A percentile compares a stretch with the other conserved stretches of the same genome.
phyloP scores from a whole-genome alignment of 2,113 vertebrate genomes.

The Thinocorus orbignyianus region DNA sequence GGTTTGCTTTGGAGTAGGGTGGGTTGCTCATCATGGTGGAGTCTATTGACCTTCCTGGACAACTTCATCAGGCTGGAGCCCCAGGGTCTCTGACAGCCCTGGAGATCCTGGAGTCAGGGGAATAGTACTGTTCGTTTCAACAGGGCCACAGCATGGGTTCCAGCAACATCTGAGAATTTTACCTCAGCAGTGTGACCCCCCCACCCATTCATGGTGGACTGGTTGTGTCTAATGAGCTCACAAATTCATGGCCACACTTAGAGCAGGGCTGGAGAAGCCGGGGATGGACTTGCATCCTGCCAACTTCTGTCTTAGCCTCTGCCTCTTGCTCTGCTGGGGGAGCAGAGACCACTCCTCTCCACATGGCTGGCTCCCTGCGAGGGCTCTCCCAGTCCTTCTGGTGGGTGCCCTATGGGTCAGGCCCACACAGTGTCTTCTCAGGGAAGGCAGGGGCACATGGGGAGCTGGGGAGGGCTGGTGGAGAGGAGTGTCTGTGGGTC shows the following conservation, averaged over 20 bases:
- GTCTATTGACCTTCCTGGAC: neutral
- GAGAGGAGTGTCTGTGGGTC: neutral
- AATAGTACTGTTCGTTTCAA: neutral
- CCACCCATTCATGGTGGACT: neutral
- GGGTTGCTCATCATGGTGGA: neutral
- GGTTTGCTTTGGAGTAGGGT: neutral
- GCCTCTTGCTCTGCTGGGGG: neutral
- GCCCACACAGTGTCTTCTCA: neutral
- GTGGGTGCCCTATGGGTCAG: neutral
- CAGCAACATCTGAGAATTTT: neutral
- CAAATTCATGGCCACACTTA: neutral
- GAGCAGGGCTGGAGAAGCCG: neutral
- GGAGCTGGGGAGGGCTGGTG: neutral
- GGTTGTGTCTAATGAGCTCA: neutral
- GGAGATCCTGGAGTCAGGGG: neutral
- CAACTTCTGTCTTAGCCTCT: neutral
- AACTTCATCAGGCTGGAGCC: neutral
- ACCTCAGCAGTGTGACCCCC: neutral
- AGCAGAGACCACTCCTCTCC: neutral
- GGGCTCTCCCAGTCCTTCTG: neutral
- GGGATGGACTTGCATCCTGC: neutral
- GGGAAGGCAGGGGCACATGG: neutral
- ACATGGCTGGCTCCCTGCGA: neutral
- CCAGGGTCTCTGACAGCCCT: neutral
- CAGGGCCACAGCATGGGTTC: neutral